Conservation (phyloP, 2,797 vertebrate species). For the Chrysocyon brachyurus region DNA sequence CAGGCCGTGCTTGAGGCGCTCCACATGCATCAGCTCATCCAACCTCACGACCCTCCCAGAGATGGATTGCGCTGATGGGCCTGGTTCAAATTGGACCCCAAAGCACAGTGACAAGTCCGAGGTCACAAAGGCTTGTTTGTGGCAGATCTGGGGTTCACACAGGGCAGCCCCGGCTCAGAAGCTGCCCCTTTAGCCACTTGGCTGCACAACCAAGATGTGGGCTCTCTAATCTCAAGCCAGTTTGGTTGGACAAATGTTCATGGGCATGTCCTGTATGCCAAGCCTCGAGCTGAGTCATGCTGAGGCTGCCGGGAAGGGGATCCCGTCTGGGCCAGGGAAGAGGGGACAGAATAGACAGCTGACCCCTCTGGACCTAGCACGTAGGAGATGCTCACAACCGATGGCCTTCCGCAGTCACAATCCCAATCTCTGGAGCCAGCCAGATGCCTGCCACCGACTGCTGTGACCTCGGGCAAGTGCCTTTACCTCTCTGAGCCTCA, state of each 20-base stretch:
- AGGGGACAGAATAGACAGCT: not conserved
- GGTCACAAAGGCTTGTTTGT: not conserved
- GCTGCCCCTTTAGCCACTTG: not conserved
- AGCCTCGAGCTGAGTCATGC: not conserved
- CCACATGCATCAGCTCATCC: accelerated
- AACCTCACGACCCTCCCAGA: not conserved
- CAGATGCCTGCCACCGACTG: not conserved
- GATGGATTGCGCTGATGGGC: not conserved
- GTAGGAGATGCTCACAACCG: not conserved
- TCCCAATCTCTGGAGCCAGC: not conserved
- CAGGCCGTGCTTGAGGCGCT: not conserved
- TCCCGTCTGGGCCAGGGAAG: not conserved
- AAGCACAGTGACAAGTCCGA: not conserved
- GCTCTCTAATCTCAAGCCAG: not conserved
- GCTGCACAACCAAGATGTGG: not conserved
- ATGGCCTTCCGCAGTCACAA: not conserved
- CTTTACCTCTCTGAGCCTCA: slow-evolving; percentile 25
- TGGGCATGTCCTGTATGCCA: not conserved
- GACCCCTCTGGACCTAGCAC: not conserved
- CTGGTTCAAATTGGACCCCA: not conserved
- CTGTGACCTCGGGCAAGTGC: not conserved
- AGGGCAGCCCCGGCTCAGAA: not conserved
- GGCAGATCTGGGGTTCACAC: not conserved
- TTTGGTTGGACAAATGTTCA: not conserved
- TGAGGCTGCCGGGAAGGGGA: not conserved